phyloP scores from a whole-genome alignment of 2,113 vertebrate genomes.

The Coptodon bakossiorum region DNA sequence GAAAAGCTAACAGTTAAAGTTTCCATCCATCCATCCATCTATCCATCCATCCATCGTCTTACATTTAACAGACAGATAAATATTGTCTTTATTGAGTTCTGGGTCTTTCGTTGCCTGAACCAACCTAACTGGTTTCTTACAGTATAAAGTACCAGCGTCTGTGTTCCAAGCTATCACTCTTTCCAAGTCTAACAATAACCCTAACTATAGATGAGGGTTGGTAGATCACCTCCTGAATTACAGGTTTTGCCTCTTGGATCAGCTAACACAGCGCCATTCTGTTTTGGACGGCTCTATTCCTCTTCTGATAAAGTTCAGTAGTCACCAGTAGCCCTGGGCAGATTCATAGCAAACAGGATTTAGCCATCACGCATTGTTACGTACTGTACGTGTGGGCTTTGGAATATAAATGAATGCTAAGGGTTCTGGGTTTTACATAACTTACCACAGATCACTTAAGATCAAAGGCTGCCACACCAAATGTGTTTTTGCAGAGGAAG shows the following conservation, averaged over 20 bases:
- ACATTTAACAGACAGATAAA: background rate
- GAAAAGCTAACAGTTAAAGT: background rate
- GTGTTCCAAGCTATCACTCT: background rate
- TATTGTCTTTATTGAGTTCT: background rate
- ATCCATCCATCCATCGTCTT: background rate
- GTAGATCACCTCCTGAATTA: background rate
- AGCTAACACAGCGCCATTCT: background rate
- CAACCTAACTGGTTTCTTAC: background rate
- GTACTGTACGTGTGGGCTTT: background rate
- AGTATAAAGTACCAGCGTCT: background rate
- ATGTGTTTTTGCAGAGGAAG: background rate
- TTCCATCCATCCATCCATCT: background rate
- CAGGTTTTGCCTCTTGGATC: background rate
- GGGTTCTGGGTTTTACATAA: background rate
- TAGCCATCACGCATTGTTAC: rapidly evolving
- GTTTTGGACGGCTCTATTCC: background rate
- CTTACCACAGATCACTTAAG: background rate
- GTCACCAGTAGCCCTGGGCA: background rate
- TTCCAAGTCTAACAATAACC: background rate
- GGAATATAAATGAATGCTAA: background rate
- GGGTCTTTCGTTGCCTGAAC: background rate
- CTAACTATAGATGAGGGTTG: background rate
- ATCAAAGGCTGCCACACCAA: background rate
- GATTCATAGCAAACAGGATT: background rate
- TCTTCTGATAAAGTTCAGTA: background rate